Base-by-base conservation (phyloP, 64 coral and sea anemone genomes). In the Trachythela sp. region DNA sequence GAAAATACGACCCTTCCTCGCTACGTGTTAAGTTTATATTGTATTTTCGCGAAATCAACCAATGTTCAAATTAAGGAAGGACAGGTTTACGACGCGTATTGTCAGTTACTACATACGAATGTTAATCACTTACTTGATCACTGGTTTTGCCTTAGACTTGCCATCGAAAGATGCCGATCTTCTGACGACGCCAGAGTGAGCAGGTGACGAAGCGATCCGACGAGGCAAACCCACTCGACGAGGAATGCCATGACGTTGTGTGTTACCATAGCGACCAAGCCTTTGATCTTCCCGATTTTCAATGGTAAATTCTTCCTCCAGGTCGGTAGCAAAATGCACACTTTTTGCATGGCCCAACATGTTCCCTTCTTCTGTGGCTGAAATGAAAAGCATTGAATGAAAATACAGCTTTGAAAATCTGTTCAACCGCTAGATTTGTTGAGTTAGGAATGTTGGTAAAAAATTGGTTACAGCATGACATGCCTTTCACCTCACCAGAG, bases 161-260 rank as follows among this genome's bases (percentile, higher is more conserved):
- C 87, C 68, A 54, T 99, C 96, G 64, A 99, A 84, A 40, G 96
- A 99, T 31, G 96, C 90, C 14, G 96, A 95, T 29, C 96, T 91
- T 84, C 91, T 94, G 8, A 99, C 91, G 13, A 39, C 59, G 59
- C 20, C 75, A 38, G 75, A 35, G 6, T 29, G 75, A 80, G 31
- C 30, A 39, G 75, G 13, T 39, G 37, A 30, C 37, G 31, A 39
- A 10, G 75, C 33, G 33, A 80, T 7, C 31, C 75, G 75, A 37
- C 75, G 75, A 39, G 75, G 75, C 18, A 80, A 35, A 36, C 30
- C 75, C 6, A 17, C 31, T 29, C 75, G 75, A 22, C 75, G 75
- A 39, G 75, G 33, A 80, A 36, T 30, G 2, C 75, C 75, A 39
- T 35, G 33, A 80, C 75, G 75, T 80, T 80, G 75, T 9, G 37